phyloP scores from a whole-genome alignment of 92 coral and sea anemone genomes.

The Phymanthus crucifer region DNA sequence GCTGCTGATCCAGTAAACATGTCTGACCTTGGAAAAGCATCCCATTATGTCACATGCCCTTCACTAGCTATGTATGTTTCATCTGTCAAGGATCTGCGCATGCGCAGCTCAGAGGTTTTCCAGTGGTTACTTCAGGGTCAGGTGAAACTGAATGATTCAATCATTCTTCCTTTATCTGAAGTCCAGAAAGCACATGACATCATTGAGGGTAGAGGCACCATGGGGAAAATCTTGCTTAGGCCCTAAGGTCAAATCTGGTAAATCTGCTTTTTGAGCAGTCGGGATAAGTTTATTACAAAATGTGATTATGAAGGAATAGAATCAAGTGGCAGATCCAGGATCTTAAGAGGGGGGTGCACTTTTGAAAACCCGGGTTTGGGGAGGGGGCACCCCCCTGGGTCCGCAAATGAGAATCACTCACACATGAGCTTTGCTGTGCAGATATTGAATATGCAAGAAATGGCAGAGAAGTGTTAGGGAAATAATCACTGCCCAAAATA shows the following conservation, averaged over 20 bases:
- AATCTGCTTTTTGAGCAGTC: neutral
- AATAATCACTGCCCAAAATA: too few relatives aligned
- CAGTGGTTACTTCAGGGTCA: constrained; percentile 53
- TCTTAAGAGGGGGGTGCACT: too few relatives aligned
- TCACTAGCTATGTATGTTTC: constrained; percentile 43
- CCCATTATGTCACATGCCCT: constrained; percentile 48
- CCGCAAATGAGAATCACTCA: too few relatives aligned
- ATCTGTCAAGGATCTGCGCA: constrained; percentile 46
- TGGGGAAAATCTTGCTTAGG: constrained; percentile 60
- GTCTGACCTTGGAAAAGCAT: constrained; percentile 36
- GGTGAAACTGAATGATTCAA: constrained; percentile 51
- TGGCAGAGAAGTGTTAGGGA: too few relatives aligned
- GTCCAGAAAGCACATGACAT: constrained; percentile 61
- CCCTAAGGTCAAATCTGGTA: constrained; percentile 12
- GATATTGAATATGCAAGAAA: too few relatives aligned
- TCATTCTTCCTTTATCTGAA: constrained; percentile 49
- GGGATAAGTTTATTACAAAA: too few relatives aligned
- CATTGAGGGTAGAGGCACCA: constrained; percentile 58
- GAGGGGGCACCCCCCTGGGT: too few relatives aligned
- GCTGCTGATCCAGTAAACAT: constrained; percentile 52
- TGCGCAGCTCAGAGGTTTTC: constrained; percentile 60
- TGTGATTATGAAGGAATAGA: too few relatives aligned
- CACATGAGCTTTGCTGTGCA: too few relatives aligned
- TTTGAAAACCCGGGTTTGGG: too few relatives aligned
- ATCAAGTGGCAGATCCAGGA: too few relatives aligned